These are phyloP conservation scores for Latrodectus elegans DNA, from an alignment of 2,888 invertebrate genomes.

Conservation along the genomic window DNA sequence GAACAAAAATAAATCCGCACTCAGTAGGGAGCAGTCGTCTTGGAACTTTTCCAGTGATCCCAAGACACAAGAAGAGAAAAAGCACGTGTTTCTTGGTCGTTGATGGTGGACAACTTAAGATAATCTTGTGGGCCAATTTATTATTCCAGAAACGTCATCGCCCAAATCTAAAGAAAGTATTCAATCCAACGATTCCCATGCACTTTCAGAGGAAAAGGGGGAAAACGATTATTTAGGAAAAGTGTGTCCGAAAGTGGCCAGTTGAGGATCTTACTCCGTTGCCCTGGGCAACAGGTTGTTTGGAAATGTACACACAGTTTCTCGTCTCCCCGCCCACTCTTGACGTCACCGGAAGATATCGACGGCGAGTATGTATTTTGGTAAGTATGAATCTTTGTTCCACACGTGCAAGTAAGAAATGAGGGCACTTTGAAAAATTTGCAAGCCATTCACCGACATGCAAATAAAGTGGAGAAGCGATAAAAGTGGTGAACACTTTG, in stretches of 20 bases:
- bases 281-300: slow-evolving; percentile 55
- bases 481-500: too few relatives aligned
- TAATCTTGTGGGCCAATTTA: not conserved
- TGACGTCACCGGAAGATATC: slow-evolving; percentile 40
- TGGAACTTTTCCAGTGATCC: slow-evolving; percentile 9
- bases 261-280: slow-evolving; percentile 10
- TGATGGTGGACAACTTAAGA: not conserved
- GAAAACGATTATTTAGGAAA: slow-evolving; percentile 21
- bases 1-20: too few relatives aligned
- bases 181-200: not conserved
- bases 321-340: slow-evolving; percentile 8
- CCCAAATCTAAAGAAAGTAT: not conserved
- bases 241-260: not conserved
- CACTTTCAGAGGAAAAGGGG: slow-evolving; percentile 1
- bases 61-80: not conserved
- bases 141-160: not conserved
- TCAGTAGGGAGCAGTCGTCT: not conserved
- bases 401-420: too few relatives aligned
- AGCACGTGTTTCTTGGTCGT: slow-evolving; percentile 6
- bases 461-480: too few relatives aligned
- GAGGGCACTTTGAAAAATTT: too few relatives aligned
- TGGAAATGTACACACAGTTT: slow-evolving; percentile 33
- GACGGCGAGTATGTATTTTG: slow-evolving; percentile 10
- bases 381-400: not conserved
- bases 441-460: too few relatives aligned